Evolutionary conservation across 2,113 vertebrate species (phyloP), one percentile per base, ranked within the genome.

Genomic region (Argyrosomus japonicus): DNA sequence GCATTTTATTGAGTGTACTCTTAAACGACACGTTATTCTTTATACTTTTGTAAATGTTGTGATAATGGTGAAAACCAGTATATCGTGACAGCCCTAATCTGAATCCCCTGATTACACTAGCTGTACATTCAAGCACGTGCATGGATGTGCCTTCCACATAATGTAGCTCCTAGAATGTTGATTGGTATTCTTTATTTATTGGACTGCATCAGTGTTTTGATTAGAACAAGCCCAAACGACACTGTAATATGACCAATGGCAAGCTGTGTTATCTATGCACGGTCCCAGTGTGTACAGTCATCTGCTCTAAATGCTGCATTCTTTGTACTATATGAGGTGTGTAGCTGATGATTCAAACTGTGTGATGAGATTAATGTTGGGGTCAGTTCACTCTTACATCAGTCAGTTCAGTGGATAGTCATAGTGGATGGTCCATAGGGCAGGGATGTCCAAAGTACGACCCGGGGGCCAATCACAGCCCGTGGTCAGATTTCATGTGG

Each of bases 21-120:
- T 9, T 40, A 40, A 40, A 40, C 32, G 7, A 9, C 36, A 8
- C 36, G 36, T 40, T 47, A 10, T 32, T 77, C 12, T 67, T 67
- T 3, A 15, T 65, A 27, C n/a, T 25, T 62, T n/a, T 25, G 14
- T 57, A 32, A 29, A 32, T 58, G 15, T 7, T 21, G 54, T 51
- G 32, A 58, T 58, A 48, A 48, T 19, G 21, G 68, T 57, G 21
- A 32, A 63, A 63, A 51, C 13, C 36, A 56, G 47, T 65, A 23
- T 57, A 80, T 85, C 7, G 68, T 78, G 75, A 78, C 75, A 77
- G 1, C 71, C 8, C 71, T 78, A 23, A 68, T 74, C 62, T 48
- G 54, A 73, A 40, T 21, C 36, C 68, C 57, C 32, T 54, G 10
- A 14, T 17, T 4, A 13, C 40, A 57, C 13, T 64, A n/a, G 56